Evolutionary conservation across 2,888 invertebrate genomes (phyloP).

Genomic region (Eristalis intricaria): DNA sequence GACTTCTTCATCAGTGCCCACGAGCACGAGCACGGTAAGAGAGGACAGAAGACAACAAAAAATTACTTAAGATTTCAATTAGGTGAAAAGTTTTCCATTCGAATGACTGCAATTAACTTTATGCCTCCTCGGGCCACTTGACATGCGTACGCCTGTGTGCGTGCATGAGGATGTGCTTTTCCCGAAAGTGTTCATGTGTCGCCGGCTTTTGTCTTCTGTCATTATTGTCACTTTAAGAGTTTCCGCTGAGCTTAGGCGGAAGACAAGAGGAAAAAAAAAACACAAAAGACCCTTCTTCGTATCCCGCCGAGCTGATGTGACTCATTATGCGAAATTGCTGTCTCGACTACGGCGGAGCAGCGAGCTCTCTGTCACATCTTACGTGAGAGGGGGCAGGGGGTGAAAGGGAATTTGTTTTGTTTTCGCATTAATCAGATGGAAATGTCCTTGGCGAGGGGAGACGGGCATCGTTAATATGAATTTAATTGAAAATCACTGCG

Average conservation of each 20-base stretch:
- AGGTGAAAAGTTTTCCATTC: conserved; percentile 64
- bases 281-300: conserved; percentile 4
- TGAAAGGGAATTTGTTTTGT: conserved; percentile 1
- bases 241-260: background rate
- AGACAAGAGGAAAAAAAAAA: background rate
- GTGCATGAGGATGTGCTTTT: background rate
- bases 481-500: conserved; percentile 46
- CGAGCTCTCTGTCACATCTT: background rate
- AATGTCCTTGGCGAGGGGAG: background rate
- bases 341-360: background rate
- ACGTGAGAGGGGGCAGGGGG: background rate
- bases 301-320: conserved; percentile 45
- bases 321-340: conserved; percentile 60
- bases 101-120: conserved; percentile 67
- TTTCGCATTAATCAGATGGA: conserved; percentile 24
- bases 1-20: conserved; percentile 10
- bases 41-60: background rate
- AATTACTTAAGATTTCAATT: conserved; percentile 64
- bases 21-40: background rate
- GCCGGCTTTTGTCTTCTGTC: conserved; percentile 26
- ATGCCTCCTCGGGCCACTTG: conserved; percentile 14
- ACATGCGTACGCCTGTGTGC: background rate
- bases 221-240: conserved; percentile 51
- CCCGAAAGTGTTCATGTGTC: conserved; percentile 46
- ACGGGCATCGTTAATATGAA: conserved; percentile 10